These are phyloP conservation scores for Eretmochelys imbricata DNA, from an alignment of 2,113 vertebrate genomes.

Conservation along the genomic window DNA sequence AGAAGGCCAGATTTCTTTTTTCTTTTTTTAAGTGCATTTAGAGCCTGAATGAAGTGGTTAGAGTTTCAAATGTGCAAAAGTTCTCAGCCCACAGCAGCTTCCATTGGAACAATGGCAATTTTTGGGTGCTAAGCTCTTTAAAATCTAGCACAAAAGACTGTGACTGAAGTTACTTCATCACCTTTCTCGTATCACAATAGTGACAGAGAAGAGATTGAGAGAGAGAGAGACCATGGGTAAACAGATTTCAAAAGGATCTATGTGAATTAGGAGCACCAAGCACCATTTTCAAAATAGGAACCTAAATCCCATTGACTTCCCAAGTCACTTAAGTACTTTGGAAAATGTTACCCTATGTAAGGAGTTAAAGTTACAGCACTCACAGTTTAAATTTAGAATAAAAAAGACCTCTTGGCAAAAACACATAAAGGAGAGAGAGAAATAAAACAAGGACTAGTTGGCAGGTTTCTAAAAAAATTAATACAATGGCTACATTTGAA, in stretches of 20 bases:
- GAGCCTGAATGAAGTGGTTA: background rate
- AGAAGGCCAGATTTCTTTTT: too few species aligned
- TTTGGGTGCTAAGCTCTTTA: background rate
- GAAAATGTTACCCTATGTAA: background rate
- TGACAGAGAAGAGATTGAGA: background rate
- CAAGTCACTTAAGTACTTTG: background rate
- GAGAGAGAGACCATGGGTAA: background rate
- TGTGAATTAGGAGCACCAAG: background rate
- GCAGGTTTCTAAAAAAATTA: background rate
- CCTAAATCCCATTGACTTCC: background rate
- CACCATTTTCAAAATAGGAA: background rate
- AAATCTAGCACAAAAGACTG: background rate
- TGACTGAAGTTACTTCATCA: background rate
- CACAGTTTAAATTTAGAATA: background rate
- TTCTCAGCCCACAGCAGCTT: background rate
- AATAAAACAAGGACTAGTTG: background rate
- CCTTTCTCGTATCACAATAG: background rate
- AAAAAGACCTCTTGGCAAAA: background rate
- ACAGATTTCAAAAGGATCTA: background rate
- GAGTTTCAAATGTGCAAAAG: background rate
- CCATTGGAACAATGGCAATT: background rate
- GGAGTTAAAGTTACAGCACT: background rate
- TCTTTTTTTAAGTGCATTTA: background rate
- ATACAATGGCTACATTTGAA: background rate
- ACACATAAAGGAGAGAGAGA: background rate